phyloP scores from a whole-genome alignment of 2,888 invertebrate genomes.

The Caenorhabditis imperialis region DNA sequence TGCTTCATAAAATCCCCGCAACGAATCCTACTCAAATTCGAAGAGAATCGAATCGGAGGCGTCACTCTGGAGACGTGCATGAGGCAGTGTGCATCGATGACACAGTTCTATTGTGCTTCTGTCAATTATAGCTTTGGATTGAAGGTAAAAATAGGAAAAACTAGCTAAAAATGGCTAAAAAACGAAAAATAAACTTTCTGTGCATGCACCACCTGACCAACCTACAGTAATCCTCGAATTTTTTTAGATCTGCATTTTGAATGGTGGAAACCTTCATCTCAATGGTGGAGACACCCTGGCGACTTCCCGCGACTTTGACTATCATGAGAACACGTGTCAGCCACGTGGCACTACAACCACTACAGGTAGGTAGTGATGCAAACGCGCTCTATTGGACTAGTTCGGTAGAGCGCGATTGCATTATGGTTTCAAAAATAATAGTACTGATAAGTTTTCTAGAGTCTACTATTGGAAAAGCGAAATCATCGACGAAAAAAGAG shows the following conservation, averaged over 20 bases:
- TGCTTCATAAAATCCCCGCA: constrained; percentile 34
- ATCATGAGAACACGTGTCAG: constrained; percentile 58
- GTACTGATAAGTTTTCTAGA: constrained; percentile 10
- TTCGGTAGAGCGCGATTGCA: too few species aligned
- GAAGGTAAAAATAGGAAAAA: constrained; percentile 27
- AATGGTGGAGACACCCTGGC: constrained; percentile 47
- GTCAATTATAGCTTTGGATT: constrained; percentile 50
- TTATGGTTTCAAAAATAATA: too few species aligned
- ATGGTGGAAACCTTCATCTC: constrained; percentile 56
- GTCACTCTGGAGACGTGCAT: constrained; percentile 50
- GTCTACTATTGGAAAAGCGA: too few species aligned
- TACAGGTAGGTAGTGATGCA: not conserved
- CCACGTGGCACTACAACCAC: constrained; percentile 29
- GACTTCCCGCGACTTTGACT: constrained; percentile 39
- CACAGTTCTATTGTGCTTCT: constrained; percentile 56
- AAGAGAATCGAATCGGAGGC: constrained; percentile 34
- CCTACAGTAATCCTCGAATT: too few species aligned
- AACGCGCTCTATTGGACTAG: too few species aligned
- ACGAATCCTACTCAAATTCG: constrained; percentile 30
- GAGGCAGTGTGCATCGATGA: constrained; percentile 31
- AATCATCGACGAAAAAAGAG: constrained; percentile 39
- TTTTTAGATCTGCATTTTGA: constrained; percentile 47
- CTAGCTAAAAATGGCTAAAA: too few species aligned
- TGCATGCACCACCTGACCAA: too few species aligned
- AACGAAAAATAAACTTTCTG: too few species aligned